Percentiles rank a stretch among this genome's conserved stretches.
Evolutionary conservation across 2,113 vertebrate species (phyloP).

Genomic region (Amphiprion percula): DNA sequence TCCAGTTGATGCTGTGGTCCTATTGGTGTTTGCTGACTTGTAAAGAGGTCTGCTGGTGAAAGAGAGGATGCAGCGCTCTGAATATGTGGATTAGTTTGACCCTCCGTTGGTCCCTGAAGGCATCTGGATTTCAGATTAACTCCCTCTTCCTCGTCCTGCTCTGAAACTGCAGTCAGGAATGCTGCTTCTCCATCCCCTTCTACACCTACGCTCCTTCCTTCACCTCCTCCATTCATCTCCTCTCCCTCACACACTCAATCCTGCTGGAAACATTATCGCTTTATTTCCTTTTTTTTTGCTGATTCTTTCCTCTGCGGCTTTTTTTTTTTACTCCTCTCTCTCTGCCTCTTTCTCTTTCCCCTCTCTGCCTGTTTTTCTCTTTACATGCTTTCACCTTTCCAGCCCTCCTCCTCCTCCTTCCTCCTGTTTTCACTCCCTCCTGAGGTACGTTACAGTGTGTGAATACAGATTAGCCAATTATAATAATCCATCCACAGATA

Average conservation of each 20-base stretch:
- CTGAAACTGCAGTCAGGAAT: slow-evolving; percentile 77
- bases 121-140: slow-evolving; percentile 82
- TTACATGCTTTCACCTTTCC: slow-evolving; percentile 54
- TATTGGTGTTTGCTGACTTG: slow-evolving; percentile 59
- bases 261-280: slow-evolving; percentile 52
- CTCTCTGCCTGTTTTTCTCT: slow-evolving; percentile 56
- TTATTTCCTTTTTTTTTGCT: slow-evolving; percentile 15
- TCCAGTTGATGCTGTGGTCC: slow-evolving; percentile 60
- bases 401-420: slow-evolving; percentile 18
- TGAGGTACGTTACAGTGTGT: slow-evolving; percentile 45
- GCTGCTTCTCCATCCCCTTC: slow-evolving; percentile 69
- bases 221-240: slow-evolving; percentile 58
- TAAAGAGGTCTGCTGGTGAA: slow-evolving; percentile 56
- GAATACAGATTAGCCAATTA: slow-evolving; percentile 64
- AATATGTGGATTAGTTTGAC: slow-evolving; percentile 58
- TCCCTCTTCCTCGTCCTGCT: slow-evolving; percentile 40
- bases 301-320: slow-evolving; percentile 19
- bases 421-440: slow-evolving; percentile 20
- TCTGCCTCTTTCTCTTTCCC: slow-evolving; percentile 18
- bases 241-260: slow-evolving; percentile 21
- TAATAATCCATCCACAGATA: slow-evolving; percentile 45
- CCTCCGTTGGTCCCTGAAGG: slow-evolving; percentile 67
- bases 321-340: slow-evolving; percentile 8
- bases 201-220: slow-evolving; percentile 67
- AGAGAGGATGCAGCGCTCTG: slow-evolving; percentile 44